Percentiles rank a stretch among this genome's conserved stretches.
These are phyloP conservation scores for Fukomys damarensis DNA, from an alignment of 2,113 vertebrate species.

Conservation along the genomic window DNA sequence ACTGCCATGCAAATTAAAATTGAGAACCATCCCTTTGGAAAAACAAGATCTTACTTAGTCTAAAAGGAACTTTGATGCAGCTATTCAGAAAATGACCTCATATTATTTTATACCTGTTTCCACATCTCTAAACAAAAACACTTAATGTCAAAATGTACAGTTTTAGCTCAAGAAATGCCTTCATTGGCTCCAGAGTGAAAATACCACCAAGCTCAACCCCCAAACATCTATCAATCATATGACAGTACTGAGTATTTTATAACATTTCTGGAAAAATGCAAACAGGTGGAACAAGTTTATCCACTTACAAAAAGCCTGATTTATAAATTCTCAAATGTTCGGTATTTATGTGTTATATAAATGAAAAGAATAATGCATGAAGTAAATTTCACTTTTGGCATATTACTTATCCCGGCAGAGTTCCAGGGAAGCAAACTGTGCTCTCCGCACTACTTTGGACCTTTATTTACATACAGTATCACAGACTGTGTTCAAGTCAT, in stretches of 20 bases:
- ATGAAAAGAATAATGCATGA: neutral
- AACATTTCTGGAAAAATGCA: neutral
- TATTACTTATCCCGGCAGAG: neutral
- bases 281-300: neutral
- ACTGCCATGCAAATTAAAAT: constrained; percentile 10
- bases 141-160: neutral
- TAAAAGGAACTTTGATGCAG: neutral
- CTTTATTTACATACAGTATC: neutral
- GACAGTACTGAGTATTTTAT: neutral
- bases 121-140: constrained; percentile 35
- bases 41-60: neutral
- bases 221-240: constrained; percentile 8
- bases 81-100: neutral
- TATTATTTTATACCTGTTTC: neutral
- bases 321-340: neutral
- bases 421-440: neutral
- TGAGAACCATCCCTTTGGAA: neutral
- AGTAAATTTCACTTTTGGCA: neutral
- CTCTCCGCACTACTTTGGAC: neutral
- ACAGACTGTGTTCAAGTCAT: neutral
- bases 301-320: neutral
- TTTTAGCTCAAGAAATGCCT: neutral
- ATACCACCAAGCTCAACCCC: neutral
- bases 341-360: neutral
- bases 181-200: neutral